phyloP scores from a whole-genome alignment of 2,888 invertebrate genomes.

The Diarsia rubi region DNA sequence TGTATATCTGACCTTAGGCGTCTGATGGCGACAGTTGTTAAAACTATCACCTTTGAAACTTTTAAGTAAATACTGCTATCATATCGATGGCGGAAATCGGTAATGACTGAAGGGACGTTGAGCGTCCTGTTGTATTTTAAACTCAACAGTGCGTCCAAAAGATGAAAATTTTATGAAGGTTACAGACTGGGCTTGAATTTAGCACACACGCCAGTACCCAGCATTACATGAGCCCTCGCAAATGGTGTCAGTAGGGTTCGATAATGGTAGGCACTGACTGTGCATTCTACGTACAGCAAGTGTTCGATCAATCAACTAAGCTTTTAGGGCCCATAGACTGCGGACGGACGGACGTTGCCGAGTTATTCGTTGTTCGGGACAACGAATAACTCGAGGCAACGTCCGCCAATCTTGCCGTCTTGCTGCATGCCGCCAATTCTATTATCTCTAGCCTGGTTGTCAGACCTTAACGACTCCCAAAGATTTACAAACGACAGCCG shows the following conservation, averaged over 20 bases:
- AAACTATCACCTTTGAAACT: constrained; percentile 1
- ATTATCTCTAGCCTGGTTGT: too few relatives aligned
- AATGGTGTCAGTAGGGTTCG: too few relatives aligned
- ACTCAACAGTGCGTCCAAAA: not conserved
- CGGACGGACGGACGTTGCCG: too few relatives aligned
- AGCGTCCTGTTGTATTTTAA: not conserved
- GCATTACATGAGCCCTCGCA: too few relatives aligned
- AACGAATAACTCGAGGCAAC: not conserved
- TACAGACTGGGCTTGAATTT: not conserved
- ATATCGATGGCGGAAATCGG: not conserved
- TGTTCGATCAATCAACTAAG: not conserved
- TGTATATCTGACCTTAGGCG: too few relatives aligned
- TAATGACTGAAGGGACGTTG: not conserved
- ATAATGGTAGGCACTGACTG: not conserved
- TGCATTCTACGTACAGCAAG: not conserved
- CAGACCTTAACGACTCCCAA: too few relatives aligned
- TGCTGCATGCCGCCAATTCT: not conserved
- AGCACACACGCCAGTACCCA: not conserved
- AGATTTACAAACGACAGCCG: too few relatives aligned
- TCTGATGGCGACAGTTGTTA: not conserved
- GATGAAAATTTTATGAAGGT: not conserved
- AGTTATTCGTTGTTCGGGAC: too few relatives aligned
- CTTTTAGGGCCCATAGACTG: not conserved
- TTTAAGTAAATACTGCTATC: not conserved
- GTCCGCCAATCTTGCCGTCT: not conserved